Evolutionary conservation across 2,113 vertebrate genomes (phyloP).

Genomic region (Malaclemys terrapin): DNA sequence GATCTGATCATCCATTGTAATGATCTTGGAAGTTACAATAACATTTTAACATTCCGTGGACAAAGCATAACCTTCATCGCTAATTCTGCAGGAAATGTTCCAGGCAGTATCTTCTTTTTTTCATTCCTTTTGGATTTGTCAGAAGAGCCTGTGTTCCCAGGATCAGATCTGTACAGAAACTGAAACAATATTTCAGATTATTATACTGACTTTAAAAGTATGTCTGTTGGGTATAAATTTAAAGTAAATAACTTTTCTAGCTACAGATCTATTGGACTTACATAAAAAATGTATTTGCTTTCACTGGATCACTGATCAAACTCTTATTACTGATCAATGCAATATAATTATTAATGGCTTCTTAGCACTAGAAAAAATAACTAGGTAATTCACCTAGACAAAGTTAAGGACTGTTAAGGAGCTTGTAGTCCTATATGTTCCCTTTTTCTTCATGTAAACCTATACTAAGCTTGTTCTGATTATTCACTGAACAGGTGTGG

Average conservation of each 20-base stretch:
- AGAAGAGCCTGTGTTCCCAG: neutral
- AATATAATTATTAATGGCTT: neutral
- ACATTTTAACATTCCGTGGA: accelerated
- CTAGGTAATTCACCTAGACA: neutral
- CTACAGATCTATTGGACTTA: neutral
- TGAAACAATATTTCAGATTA: neutral
- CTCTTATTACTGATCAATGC: neutral
- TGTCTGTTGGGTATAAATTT: neutral
- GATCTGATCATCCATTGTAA: neutral
- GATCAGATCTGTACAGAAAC: neutral
- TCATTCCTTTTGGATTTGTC: accelerated
- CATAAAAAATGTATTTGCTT: neutral
- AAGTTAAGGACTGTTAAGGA: neutral
- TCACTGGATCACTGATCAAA: neutral
- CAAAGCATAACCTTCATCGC: accelerated
- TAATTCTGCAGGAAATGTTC: neutral
- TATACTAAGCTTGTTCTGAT: neutral
- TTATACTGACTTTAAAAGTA: neutral
- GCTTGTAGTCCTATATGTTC: neutral
- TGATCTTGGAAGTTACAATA: neutral
- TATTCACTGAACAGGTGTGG: neutral
- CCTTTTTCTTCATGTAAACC: neutral
- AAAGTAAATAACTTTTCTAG: neutral
- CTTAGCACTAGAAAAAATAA: neutral
- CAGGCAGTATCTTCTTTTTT: neutral